Evolutionary conservation across 2,797 vertebrate species (phyloP).

Genomic region (Myotis vivesi): DNA sequence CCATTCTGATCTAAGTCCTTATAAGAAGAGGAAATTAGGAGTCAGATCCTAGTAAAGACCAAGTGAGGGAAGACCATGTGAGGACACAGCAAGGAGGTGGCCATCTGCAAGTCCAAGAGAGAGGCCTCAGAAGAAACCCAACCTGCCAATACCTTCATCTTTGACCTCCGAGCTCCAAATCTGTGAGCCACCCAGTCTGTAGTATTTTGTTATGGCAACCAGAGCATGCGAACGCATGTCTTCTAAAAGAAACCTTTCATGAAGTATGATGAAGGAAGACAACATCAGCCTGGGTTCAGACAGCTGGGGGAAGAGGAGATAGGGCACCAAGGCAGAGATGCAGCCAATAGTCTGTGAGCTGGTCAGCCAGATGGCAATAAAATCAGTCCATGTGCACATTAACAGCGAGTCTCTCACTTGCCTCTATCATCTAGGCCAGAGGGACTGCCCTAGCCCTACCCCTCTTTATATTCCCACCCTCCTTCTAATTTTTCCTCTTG

Average conservation of each 20-base stretch:
- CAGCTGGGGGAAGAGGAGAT: not conserved
- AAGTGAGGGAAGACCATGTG: fast-evolving
- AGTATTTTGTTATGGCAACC: not conserved
- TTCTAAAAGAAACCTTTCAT: not conserved
- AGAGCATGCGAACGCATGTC: not conserved
- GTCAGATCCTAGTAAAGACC: not conserved
- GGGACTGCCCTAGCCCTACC: not conserved
- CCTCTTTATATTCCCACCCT: not conserved
- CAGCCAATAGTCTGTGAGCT: not conserved
- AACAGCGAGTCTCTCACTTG: not conserved
- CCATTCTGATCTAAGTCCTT: not conserved
- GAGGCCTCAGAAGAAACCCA: not conserved
- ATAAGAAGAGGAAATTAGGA: not conserved
- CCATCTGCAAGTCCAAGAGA: not conserved
- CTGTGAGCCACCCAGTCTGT: not conserved
- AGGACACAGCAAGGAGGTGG: not conserved
- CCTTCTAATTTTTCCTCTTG: not conserved
- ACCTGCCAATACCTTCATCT: not conserved
- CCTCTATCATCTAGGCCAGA: not conserved
- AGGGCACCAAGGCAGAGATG: fast-evolving
- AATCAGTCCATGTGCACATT: too few species aligned
- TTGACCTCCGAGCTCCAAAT: not conserved
- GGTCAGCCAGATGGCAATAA: not conserved
- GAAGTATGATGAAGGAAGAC: not conserved
- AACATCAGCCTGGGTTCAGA: not conserved